These are phyloP conservation scores for Onychomys torridus DNA, from an alignment of 2,797 vertebrate species.

Conservation along the genomic window DNA sequence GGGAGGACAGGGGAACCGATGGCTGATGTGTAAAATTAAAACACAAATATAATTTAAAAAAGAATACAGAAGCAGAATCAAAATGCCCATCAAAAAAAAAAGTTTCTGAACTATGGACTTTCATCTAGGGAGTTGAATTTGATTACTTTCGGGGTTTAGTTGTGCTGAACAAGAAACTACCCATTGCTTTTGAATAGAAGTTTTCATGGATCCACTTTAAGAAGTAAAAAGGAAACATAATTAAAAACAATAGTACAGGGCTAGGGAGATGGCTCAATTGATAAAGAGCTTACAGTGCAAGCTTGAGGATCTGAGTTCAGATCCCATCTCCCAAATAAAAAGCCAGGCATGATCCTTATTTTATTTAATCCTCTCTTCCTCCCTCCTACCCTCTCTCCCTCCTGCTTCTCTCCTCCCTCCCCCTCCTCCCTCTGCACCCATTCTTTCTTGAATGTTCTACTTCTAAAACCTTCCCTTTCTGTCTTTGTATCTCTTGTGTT, in stretches of 20 bases:
- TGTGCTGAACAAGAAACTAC: not conserved
- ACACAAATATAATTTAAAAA: too few species aligned
- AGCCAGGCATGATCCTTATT: not conserved
- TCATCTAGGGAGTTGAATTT: not conserved
- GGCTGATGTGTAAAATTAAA: too few species aligned
- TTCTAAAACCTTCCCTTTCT: not conserved
- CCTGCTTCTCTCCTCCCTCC: too few species aligned
- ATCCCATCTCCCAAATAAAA: not conserved
- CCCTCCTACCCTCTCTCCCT: too few species aligned
- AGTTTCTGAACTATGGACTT: slow-evolving; percentile 33
- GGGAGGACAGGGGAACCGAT: too few species aligned
- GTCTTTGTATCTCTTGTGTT: too few species aligned
- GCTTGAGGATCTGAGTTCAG: not conserved
- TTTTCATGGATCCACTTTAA: not conserved
- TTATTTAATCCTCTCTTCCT: not conserved
- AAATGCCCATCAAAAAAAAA: too few species aligned
- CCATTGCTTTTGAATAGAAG: not conserved
- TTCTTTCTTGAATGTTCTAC: too few species aligned
- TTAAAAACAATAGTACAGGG: not conserved
- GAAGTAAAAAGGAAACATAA: slow-evolving; percentile 23
- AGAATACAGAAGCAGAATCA: too few species aligned
- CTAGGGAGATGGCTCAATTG: not conserved
- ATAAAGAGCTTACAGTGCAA: not conserved
- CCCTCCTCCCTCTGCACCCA: not conserved
- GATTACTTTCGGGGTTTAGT: slow-evolving; percentile 22